Percentiles rank a stretch among this genome's conserved stretches.
Conservation (phyloP, 1,140 invertebrate species). For the Phymastichus coffea region DNA sequence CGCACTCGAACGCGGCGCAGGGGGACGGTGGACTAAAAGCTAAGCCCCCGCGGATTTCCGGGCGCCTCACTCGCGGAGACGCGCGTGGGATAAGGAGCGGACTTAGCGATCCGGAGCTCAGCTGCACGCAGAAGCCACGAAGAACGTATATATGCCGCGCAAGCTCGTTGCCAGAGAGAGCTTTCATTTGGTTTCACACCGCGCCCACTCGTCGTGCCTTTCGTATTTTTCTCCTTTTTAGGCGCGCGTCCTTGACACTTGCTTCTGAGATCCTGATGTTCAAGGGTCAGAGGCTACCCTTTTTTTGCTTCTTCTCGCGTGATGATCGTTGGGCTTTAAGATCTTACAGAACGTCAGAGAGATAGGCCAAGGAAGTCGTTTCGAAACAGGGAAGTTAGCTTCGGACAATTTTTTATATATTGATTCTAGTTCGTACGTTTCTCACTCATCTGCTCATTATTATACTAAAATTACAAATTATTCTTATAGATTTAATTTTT, state of each 20-base stretch:
- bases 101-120: slow-evolving; percentile 44
- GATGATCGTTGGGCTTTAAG: not conserved
- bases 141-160: not conserved
- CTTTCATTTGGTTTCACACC: too few species aligned
- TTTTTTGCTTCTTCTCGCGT: slow-evolving; percentile 43
- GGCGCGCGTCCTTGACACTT: slow-evolving; percentile 34
- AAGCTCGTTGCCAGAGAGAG: slow-evolving; percentile 33
- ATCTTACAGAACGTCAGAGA: not conserved
- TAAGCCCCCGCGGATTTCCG: slow-evolving; percentile 15
- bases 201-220: not conserved
- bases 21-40: too few species aligned
- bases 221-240: too few species aligned
- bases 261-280: slow-evolving; percentile 48
- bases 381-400: not conserved
- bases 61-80: not conserved
- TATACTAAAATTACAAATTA: too few species aligned
- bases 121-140: slow-evolving; percentile 28
- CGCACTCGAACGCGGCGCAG: too few species aligned
- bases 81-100: slow-evolving; percentile 48
- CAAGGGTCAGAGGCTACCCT: slow-evolving; percentile 53
- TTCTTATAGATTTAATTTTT: too few species aligned
- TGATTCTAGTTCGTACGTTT: too few species aligned
- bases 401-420: too few species aligned
- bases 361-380: not conserved
- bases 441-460: too few species aligned